These are phyloP conservation scores for Aphelinus atriplicis DNA, from an alignment of 1,140 invertebrate species.

Conservation along the genomic window DNA sequence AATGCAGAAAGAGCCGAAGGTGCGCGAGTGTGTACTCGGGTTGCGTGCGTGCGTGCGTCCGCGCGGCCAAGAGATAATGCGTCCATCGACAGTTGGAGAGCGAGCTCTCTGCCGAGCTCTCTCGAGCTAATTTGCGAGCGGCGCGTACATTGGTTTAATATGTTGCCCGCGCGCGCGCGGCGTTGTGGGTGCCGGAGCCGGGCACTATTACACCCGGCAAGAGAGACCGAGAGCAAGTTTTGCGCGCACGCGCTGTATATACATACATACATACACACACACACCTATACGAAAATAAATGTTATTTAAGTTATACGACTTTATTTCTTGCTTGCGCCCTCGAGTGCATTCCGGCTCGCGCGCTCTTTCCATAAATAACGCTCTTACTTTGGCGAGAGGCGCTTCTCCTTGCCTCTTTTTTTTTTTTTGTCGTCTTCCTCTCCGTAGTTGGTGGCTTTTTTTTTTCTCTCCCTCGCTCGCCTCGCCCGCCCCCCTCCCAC, in stretches of 20 bases:
- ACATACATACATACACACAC: no score
- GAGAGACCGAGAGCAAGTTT: no score
- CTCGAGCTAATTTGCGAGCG: slow-evolving; percentile 30
- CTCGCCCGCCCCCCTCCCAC: no score
- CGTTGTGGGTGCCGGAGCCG: no score
- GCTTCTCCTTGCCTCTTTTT: not conserved
- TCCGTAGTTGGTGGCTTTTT: not conserved
- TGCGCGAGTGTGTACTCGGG: not conserved
- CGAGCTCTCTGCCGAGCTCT: not conserved
- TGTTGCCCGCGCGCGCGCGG: slow-evolving; percentile 11
- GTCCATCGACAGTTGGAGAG: slow-evolving; percentile 31
- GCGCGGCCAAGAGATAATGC: slow-evolving; percentile 1
- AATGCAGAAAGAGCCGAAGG: not conserved
- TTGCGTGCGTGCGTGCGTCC: not conserved
- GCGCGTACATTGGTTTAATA: slow-evolving; percentile 28
- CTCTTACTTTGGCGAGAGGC: slow-evolving; percentile 25
- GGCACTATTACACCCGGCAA: not conserved
- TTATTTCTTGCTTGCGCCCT: slow-evolving; percentile 29
- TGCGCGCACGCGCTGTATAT: no score
- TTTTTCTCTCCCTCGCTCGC: not conserved
- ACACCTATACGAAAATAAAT: slow-evolving; percentile 27
- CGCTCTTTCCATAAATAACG: slow-evolving; percentile 35
- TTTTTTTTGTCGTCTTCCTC: not conserved
- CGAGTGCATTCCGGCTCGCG: slow-evolving; percentile 23
- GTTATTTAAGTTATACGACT: slow-evolving; percentile 38